Conservation (phyloP, 2,888 invertebrate genomes). For the Diaperis boleti region DNA sequence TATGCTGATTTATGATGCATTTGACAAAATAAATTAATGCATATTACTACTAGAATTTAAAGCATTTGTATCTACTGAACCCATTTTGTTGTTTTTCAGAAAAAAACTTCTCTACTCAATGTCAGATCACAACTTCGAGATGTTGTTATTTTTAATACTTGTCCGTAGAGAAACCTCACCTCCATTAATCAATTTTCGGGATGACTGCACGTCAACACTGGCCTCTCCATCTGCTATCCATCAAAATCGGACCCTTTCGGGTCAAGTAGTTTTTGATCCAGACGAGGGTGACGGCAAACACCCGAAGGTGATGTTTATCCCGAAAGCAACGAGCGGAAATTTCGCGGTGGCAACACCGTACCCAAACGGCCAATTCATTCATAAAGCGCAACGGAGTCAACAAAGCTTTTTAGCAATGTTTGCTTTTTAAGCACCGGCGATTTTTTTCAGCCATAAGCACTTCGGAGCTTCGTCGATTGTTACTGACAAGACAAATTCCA, state of each 20-base stretch:
- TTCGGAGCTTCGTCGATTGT: background rate
- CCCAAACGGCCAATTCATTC: background rate
- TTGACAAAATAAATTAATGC: too few relatives aligned
- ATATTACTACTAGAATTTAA: too few relatives aligned
- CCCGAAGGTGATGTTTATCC: slow-evolving; percentile 3
- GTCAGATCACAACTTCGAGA: too few relatives aligned
- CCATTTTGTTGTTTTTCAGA: too few relatives aligned
- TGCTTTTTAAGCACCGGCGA: too few relatives aligned
- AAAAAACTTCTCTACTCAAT: too few relatives aligned
- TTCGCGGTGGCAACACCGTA: background rate
- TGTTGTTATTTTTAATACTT: too few relatives aligned
- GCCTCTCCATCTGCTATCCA: slow-evolving; percentile 33
- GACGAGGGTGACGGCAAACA: background rate
- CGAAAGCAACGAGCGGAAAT: background rate
- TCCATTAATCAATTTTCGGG: slow-evolving; percentile 25
- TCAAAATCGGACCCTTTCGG: slow-evolving; percentile 31
- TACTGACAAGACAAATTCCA: slow-evolving; percentile 5
- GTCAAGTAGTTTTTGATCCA: slow-evolving; percentile 28
- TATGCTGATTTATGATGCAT: too few relatives aligned
- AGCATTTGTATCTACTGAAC: too few relatives aligned
- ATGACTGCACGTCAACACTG: slow-evolving; percentile 18
- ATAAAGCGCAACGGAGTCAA: background rate
- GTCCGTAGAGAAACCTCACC: background rate
- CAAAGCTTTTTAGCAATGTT: too few relatives aligned
- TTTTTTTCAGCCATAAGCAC: too few relatives aligned